phyloP scores from a whole-genome alignment of 2,113 vertebrate genomes.

The Burhinus oedicnemus region DNA sequence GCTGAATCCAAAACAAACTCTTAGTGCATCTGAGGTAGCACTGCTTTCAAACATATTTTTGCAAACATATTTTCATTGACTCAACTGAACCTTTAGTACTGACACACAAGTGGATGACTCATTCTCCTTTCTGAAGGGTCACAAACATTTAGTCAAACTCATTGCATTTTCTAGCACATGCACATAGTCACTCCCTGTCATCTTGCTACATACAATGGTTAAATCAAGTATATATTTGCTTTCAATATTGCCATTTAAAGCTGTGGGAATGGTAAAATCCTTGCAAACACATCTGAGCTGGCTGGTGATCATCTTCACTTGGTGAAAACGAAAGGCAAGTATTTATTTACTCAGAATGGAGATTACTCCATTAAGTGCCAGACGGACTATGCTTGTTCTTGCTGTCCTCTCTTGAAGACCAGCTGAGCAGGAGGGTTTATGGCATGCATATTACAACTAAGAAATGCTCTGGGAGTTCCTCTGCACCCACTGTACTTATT shows the following conservation, averaged over 20 bases:
- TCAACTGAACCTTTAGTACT: background rate
- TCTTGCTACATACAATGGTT: background rate
- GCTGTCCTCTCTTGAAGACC: background rate
- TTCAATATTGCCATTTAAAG: background rate
- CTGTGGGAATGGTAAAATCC: background rate
- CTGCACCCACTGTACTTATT: background rate
- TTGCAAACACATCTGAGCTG: background rate
- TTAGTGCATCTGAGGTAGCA: background rate
- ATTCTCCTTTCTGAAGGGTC: background rate
- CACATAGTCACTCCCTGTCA: background rate
- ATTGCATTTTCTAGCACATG: background rate
- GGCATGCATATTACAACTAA: background rate
- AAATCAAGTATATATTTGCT: background rate
- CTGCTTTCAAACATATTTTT: background rate
- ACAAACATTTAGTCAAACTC: background rate
- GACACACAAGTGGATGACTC: background rate
- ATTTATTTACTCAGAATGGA: background rate
- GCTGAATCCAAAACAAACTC: background rate
- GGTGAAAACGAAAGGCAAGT: background rate
- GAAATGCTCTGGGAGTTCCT: background rate
- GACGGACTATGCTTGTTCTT: background rate
- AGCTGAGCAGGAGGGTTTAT: background rate
- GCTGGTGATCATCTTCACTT: background rate
- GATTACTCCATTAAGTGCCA: background rate
- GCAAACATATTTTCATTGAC: background rate